Evolutionary conservation across 2,888 invertebrate species (phyloP), one percentile per base, ranked within the genome.

Genomic region (Agapostemon virescens): DNA sequence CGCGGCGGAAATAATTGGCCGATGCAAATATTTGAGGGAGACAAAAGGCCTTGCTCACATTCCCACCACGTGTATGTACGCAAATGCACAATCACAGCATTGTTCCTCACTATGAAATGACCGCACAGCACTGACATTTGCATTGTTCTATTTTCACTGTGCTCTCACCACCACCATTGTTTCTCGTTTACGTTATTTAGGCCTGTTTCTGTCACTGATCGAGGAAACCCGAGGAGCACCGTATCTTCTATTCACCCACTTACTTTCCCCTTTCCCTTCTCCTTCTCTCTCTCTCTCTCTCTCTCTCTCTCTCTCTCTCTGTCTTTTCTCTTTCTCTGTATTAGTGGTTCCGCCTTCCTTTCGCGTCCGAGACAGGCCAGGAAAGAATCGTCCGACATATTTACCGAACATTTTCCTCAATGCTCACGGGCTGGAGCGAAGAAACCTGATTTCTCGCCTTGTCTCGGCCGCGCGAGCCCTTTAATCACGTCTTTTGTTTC

Each of bases 121-220:
- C 89, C 89, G 90, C 91, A 91, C 91, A 89, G 90, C 91, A 91
- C 90, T 87, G 88, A 90, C 85, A 85, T 89, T 80, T 86, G 81
- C 77, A 79, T 63, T 76, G 72, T 72, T 84, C 78, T 74, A 66
- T 64, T 49, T 74, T 82, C 79, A 73, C 71, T 74, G 45, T 80
- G 72, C 30, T 70, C 52, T 61, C 66, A 26, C 55, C 15, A 17
- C 2, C 15, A 17, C 72, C 75, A 66, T 64, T 81, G 78, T 84
- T 81, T 66, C 66, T 64, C 77, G 40, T 49, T 75, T 66, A 70
- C 74, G 64, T 82, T 66, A 26, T 82, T 77, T 81, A 78, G 69
- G 64, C 66, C 73, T 71, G 77, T 77, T 68, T 33, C 67, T 71
- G 42, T 55, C 69, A 68, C 66, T 20, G 33, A 49, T 40, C 76